Percentiles rank a stretch among this genome's conserved stretches.
phyloP scores from a whole-genome alignment of 2,888 invertebrate genomes.

The Iphiclides podalirius region DNA sequence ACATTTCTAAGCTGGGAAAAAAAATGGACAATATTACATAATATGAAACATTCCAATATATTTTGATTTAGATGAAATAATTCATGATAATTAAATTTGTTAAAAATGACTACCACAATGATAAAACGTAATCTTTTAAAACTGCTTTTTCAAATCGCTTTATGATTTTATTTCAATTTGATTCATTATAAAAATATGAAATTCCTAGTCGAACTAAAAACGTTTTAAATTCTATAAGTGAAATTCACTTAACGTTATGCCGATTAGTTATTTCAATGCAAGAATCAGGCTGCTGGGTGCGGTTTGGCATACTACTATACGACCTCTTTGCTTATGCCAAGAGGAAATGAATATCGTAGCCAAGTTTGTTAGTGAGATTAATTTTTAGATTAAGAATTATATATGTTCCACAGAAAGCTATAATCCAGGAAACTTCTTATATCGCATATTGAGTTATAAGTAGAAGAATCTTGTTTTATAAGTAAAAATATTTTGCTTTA shows the following conservation, averaged over 20 bases:
- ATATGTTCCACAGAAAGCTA: neutral
- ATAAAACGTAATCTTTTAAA: too few relatives aligned
- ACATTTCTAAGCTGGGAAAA: too few relatives aligned
- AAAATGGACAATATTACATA: too few relatives aligned
- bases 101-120: too few relatives aligned
- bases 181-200: too few relatives aligned
- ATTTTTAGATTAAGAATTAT: neutral
- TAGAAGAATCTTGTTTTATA: neutral
- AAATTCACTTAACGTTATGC: conserved; percentile 18
- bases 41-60: too few relatives aligned
- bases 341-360: conserved; percentile 20
- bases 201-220: too few relatives aligned
- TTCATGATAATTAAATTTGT: too few relatives aligned
- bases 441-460: neutral
- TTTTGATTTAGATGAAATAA: too few relatives aligned
- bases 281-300: conserved; percentile 19
- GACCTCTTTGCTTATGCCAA: conserved; percentile 19
- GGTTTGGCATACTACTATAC: conserved; percentile 21
- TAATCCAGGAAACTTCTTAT: neutral
- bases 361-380: conserved; percentile 9
- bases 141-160: too few relatives aligned
- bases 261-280: conserved; percentile 18
- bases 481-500: neutral
- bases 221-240: too few relatives aligned
- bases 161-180: too few relatives aligned